Base-by-base conservation (phyloP, 2,888 invertebrate species). In the Pheosia gnoma region DNA sequence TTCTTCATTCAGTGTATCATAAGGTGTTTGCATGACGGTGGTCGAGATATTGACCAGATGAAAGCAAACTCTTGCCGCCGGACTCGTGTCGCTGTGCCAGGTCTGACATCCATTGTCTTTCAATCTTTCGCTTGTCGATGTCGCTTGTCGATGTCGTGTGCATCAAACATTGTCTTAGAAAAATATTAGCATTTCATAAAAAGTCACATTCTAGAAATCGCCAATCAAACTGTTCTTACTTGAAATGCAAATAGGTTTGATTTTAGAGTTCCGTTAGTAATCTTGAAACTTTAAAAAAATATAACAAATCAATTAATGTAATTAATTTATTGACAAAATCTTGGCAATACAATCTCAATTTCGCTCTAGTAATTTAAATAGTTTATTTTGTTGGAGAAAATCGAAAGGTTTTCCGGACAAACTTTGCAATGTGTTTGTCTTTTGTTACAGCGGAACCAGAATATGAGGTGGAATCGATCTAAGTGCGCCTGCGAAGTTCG, bases 401-500 rank as follows among this genome's bases (percentile, higher is more conserved):
- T 37, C 3, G 52, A 52, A 36, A 36, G 39, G n/a, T 9, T n/a
- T 3, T 38, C 43, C 10, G 56, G 62, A 60, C 61, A 68, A 61
- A 65, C 59, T 77, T 59, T 72, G 77, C 79, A 86, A 80, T 72
- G 59, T 77, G 54, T 37, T 62, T 74, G 84, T 77, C 62, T 68
- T 67, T 92, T 89, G 86, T 91, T 93, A 85, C 85, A 93, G 93
- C 78, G 82, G 87, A 90, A 82, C 84, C 86, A 79, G 84, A 87
- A 84, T 88, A 87, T 90, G 90, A 86, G 81, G 90, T 93, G 93
- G 93, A 93, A 91, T 85, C 87, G 91, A 61, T 89, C 84, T 88
- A 93, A 90, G 68, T 93, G 93, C 69, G 69, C 75, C 1, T 93
- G 93, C 65, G 93, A 93, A 68, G 75, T 75, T 57, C 73, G 79